A percentile compares a stretch with the other conserved stretches of the same genome.
These are phyloP conservation scores for Ictalurus punctatus DNA, from an alignment of 2,113 vertebrate genomes.

Conservation along the genomic window DNA sequence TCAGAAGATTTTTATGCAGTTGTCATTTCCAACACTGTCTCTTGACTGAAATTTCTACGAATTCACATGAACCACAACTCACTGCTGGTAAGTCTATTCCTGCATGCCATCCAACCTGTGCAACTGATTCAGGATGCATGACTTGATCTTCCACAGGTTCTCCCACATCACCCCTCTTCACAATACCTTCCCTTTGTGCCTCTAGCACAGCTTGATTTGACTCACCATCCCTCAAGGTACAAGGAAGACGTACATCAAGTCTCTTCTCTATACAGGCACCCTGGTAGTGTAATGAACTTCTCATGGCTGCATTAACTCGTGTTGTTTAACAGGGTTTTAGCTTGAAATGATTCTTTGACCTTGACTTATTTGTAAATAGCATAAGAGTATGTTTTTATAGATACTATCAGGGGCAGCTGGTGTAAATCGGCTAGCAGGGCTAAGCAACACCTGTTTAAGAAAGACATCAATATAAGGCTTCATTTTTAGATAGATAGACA, in stretches of 20 bases:
- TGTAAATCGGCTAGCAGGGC: too few relatives aligned
- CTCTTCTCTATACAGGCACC: neutral
- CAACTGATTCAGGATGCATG: neutral
- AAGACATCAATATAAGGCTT: too few relatives aligned
- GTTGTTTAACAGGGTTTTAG: neutral
- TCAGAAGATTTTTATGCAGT: neutral
- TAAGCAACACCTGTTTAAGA: too few relatives aligned
- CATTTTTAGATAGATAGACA: too few relatives aligned
- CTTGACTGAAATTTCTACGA: neutral
- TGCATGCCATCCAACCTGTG: neutral
- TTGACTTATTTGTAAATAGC: neutral
- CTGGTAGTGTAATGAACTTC: neutral
- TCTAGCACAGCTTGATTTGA: neutral
- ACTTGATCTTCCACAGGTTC: neutral
- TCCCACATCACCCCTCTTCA: neutral
- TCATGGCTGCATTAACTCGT: neutral
- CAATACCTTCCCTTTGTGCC: neutral
- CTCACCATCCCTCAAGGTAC: neutral
- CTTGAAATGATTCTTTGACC: neutral
- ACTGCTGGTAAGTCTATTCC: neutral
- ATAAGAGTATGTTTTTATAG: too few relatives aligned
- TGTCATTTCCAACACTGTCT: neutral
- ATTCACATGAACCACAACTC: neutral
- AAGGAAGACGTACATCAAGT: neutral
- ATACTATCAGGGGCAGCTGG: too few relatives aligned